Percentiles rank a stretch among this genome's conserved stretches.
These are phyloP conservation scores for Diogma glabrata DNA, from an alignment of 2,888 invertebrate species.

Conservation along the genomic window DNA sequence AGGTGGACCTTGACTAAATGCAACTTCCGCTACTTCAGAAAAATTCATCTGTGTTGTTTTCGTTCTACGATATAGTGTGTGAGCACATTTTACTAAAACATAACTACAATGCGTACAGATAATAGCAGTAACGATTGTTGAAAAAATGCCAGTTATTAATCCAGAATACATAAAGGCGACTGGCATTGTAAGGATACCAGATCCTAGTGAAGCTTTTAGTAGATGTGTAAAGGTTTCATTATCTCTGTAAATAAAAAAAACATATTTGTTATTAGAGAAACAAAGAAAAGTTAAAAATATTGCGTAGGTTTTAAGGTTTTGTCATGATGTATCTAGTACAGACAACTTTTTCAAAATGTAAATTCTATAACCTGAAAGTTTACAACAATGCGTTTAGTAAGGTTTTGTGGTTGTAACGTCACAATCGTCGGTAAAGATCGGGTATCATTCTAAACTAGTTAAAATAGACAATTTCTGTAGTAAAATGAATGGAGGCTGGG, in stretches of 20 bases:
- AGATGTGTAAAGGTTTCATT: slow-evolving; percentile 86
- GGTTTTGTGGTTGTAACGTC: too few relatives aligned
- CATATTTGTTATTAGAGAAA: too few relatives aligned
- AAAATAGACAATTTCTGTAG: too few relatives aligned
- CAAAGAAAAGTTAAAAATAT: slow-evolving; percentile 9
- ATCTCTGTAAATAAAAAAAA: slow-evolving; percentile 46
- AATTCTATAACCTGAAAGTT: too few relatives aligned
- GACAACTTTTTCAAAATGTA: too few relatives aligned
- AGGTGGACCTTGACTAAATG: slow-evolving; percentile 66
- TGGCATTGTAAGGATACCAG: slow-evolving; percentile 93
- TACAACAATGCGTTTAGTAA: too few relatives aligned
- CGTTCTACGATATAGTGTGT: slow-evolving; percentile 62
- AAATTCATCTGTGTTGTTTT: slow-evolving; percentile 67
- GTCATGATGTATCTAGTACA: not conserved
- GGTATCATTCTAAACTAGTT: too few relatives aligned
- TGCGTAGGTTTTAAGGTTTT: not conserved
- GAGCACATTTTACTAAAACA: slow-evolving; percentile 75
- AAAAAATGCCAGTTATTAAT: slow-evolving; percentile 68
- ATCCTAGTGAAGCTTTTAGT: slow-evolving; percentile 90
- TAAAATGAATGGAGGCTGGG: too few relatives aligned
- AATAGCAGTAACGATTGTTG: slow-evolving; percentile 72
- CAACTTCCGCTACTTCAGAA: slow-evolving; percentile 72
- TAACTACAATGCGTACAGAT: slow-evolving; percentile 94
- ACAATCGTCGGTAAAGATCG: too few relatives aligned
- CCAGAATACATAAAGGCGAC: slow-evolving; percentile 82